A percentile compares a stretch with the other conserved stretches of the same genome.
These are phyloP conservation scores for Melieria crassipennis DNA, from an alignment of 2,888 invertebrate species.

Conservation along the genomic window DNA sequence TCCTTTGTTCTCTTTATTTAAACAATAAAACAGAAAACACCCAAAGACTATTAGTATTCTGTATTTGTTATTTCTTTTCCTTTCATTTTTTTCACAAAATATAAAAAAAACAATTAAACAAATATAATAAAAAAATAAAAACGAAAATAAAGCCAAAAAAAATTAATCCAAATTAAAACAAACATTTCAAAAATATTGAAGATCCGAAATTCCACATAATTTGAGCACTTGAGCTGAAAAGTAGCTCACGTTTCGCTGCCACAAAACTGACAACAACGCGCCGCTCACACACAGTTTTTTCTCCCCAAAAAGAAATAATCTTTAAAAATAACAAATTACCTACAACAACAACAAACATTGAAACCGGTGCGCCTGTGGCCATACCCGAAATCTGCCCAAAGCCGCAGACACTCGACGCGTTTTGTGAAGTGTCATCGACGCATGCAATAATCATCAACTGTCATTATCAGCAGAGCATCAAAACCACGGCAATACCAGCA, in stretches of 20 bases:
- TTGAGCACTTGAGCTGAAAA: too few species aligned
- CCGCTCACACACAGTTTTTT: too few species aligned
- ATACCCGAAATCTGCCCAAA: background rate
- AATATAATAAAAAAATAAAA: background rate
- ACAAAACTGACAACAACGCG: too few species aligned
- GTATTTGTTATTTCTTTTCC: too few species aligned
- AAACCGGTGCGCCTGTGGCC: background rate
- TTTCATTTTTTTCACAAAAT: too few species aligned
- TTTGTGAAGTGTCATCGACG: constrained; percentile 19
- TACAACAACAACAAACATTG: background rate
- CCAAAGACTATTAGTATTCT: too few species aligned
- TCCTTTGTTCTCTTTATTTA: too few species aligned
- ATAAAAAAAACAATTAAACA: background rate
- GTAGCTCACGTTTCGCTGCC: too few species aligned
- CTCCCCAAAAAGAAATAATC: too few species aligned
- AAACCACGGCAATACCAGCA: background rate
- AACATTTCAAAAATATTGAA: constrained; percentile 1
- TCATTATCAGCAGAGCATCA: constrained; percentile 24
- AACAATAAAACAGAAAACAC: too few species aligned
- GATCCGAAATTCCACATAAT: too few species aligned
- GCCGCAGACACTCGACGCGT: background rate
- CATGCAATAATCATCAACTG: constrained; percentile 35
- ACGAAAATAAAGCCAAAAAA: background rate
- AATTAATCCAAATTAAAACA: background rate
- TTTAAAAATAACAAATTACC: too few species aligned